phyloP scores from a whole-genome alignment of 2,113 vertebrate genomes.

The Thamnaconus septentrionalis region DNA sequence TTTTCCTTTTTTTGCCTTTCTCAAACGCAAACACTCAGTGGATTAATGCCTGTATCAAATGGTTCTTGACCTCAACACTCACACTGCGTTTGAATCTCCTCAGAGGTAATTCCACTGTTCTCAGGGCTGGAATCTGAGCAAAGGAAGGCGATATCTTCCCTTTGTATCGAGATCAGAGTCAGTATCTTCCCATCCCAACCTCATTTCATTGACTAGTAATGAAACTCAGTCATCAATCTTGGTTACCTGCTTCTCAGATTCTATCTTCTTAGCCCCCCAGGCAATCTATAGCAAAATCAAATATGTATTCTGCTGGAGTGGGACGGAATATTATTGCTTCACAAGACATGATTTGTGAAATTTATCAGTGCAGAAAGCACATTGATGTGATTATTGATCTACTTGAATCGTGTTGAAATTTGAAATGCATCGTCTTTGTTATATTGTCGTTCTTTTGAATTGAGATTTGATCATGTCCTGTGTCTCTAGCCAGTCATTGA shows the following conservation, averaged over 20 bases:
- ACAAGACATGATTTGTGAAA: neutral
- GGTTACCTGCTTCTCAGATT: neutral
- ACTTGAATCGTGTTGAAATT: no score
- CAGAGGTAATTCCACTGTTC: conserved; percentile 34
- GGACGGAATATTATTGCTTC: neutral
- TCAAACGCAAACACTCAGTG: conserved; percentile 10
- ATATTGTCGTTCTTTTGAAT: no score
- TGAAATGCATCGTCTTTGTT: no score
- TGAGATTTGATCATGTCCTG: no score
- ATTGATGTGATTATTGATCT: neutral
- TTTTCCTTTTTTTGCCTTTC: neutral
- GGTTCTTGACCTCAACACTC: neutral
- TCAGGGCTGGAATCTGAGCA: conserved; percentile 27
- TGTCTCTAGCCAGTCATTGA: no score
- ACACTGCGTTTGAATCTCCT: conserved; percentile 6
- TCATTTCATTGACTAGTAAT: conserved; percentile 16
- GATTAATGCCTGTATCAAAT: conserved; percentile 20
- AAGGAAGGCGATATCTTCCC: conserved; percentile 18
- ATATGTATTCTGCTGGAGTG: conserved; percentile 7
- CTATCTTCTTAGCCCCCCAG: neutral
- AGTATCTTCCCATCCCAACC: neutral
- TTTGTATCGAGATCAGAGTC: neutral
- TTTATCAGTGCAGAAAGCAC: neutral
- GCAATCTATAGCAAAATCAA: conserved; percentile 2
- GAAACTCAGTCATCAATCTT: neutral